A percentile compares a stretch with the other conserved stretches of the same genome.
phyloP scores from a whole-genome alignment of 2,888 invertebrate species.

The Orgyia antiqua region DNA sequence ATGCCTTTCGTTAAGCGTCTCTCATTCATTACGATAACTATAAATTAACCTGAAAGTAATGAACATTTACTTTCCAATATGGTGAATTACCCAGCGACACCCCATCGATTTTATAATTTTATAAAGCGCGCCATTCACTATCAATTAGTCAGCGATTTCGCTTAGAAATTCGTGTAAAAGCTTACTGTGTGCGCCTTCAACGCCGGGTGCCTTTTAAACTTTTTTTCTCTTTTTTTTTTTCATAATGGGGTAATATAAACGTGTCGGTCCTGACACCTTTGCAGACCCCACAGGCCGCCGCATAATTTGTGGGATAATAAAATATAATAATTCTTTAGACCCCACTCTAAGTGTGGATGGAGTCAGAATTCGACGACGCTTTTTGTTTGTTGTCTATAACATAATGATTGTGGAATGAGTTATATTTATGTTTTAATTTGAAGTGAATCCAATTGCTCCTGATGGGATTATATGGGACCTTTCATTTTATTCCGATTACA shows the following conservation, averaged over 20 bases:
- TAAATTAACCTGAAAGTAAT: too few relatives aligned
- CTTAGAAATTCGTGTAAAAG: conserved; percentile 54
- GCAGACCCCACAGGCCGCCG: conserved; percentile 67
- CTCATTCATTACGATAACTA: too few relatives aligned
- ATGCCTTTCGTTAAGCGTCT: too few relatives aligned
- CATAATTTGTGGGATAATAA: conserved; percentile 70
- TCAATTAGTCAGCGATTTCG: conserved; percentile 72
- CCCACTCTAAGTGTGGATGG: conserved; percentile 36
- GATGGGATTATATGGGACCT: conserved; percentile 15
- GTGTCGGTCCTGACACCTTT: conserved; percentile 72
- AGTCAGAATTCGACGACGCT: conserved; percentile 28
- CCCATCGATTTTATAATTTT: conserved; percentile 51
- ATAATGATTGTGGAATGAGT: conserved; percentile 25
- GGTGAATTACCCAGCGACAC: conserved; percentile 27
- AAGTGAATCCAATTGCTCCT: conserved; percentile 7
- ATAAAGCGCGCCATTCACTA: conserved; percentile 52
- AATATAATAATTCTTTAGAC: conserved; percentile 55
- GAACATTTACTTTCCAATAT: conserved; percentile 25
- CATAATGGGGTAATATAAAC: conserved; percentile 70
- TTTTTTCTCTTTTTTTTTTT: conserved; percentile 48
- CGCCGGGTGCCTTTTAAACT: conserved; percentile 58
- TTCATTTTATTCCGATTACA: not conserved
- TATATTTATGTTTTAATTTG: conserved; percentile 32
- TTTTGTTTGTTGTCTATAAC: conserved; percentile 20
- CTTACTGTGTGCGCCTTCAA: conserved; percentile 37